These are phyloP conservation scores for Pyrocephalus nanus DNA, from an alignment of 2,797 vertebrate genomes.

Conservation along the genomic window DNA sequence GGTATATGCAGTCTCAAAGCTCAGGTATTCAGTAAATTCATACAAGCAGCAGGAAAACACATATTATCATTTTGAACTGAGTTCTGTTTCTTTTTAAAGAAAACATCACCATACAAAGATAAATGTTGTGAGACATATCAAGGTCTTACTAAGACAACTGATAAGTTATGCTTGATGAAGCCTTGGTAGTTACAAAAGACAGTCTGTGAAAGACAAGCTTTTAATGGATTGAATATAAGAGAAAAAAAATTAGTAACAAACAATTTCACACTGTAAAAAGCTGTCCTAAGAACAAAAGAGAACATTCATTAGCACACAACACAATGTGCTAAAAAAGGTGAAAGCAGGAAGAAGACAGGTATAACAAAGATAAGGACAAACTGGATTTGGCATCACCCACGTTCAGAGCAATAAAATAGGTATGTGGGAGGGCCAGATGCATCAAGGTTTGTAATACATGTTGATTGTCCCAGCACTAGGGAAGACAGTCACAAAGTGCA, in stretches of 20 bases:
- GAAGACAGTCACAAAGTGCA: background rate
- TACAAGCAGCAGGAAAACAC: background rate
- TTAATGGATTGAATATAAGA: background rate
- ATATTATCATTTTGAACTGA: background rate
- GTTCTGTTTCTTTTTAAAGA: background rate
- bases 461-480: background rate
- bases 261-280: slow-evolving; percentile 9
- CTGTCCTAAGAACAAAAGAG: slow-evolving; percentile 4
- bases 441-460: background rate
- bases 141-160: background rate
- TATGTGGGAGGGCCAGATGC: background rate
- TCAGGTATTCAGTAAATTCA: background rate
- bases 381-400: background rate
- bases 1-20: background rate
- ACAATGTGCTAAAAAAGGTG: background rate
- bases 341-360: background rate
- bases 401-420: background rate
- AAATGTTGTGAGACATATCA: background rate
- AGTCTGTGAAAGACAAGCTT: background rate
- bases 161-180: background rate
- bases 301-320: background rate
- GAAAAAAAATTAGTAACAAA: slow-evolving; percentile 15
- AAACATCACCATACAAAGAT: background rate
- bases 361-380: background rate
- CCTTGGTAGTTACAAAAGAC: background rate